Evolutionary conservation across 1,140 invertebrate genomes (phyloP).

Genomic region (Apocrypta bakeri): DNA sequence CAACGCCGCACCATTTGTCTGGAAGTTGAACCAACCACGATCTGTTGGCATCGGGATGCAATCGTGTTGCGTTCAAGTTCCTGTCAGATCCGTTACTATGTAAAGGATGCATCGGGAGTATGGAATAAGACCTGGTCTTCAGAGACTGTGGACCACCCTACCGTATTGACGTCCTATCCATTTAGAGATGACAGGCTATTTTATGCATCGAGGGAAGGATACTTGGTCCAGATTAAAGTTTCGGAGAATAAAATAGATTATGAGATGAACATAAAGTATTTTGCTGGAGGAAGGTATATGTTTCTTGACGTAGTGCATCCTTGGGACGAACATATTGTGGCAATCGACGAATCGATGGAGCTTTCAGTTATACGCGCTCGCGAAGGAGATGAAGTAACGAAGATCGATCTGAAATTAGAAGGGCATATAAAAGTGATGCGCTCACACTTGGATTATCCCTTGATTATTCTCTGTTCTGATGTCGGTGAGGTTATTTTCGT

Average conservation of each 20-base stretch:
- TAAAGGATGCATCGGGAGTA: constrained; percentile 26
- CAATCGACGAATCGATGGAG: constrained; percentile 50
- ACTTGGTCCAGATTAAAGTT: constrained; percentile 60
- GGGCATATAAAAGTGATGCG: constrained; percentile 53
- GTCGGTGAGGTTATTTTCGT: constrained; percentile 63
- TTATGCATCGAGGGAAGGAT: constrained; percentile 63
- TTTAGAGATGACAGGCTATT: constrained; percentile 58
- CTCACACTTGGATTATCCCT: constrained; percentile 63
- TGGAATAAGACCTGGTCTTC: constrained; percentile 61
- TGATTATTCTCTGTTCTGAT: constrained; percentile 57
- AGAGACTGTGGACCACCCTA: constrained; percentile 54
- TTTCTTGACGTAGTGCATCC: constrained; percentile 65
- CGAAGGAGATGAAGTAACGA: constrained; percentile 53
- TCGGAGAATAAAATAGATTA: constrained; percentile 24
- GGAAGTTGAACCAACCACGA: constrained; percentile 54
- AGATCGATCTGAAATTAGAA: constrained; percentile 53
- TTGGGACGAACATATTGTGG: constrained; percentile 63
- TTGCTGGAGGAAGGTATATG: constrained; percentile 56
- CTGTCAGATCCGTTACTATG: constrained; percentile 65
- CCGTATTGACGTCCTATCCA: constrained; percentile 56
- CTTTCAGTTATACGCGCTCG: constrained; percentile 58
- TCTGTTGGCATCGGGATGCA: constrained; percentile 65
- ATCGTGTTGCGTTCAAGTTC: constrained; percentile 66
- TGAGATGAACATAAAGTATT: constrained; percentile 20
- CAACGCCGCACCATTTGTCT: constrained; percentile 57